These are phyloP conservation scores for Drosophila stalkeri DNA, from an alignment of 2,888 invertebrate species.

Conservation along the genomic window DNA sequence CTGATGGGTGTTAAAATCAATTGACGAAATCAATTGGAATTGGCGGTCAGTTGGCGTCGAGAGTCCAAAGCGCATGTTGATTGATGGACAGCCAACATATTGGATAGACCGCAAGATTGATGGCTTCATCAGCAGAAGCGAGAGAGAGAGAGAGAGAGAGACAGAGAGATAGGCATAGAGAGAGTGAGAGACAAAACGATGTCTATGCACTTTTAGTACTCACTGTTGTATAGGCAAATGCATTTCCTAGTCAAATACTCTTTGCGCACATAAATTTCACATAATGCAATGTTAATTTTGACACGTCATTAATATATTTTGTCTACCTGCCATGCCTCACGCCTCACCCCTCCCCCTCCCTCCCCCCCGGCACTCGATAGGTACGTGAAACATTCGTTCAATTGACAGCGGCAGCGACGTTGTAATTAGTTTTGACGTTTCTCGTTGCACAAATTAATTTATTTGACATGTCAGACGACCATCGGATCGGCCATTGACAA, in stretches of 20 bases:
- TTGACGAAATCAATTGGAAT: slow-evolving; percentile 84
- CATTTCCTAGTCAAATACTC: slow-evolving; percentile 32
- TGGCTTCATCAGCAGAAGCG: slow-evolving; percentile 42
- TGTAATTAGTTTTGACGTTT: slow-evolving; percentile 84
- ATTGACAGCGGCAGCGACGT: slow-evolving; percentile 72
- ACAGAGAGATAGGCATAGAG: background rate
- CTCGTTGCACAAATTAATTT: slow-evolving; percentile 84
- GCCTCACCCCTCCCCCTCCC: background rate
- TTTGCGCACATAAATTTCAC: slow-evolving; percentile 53
- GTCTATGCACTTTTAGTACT: slow-evolving; percentile 1
- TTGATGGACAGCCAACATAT: slow-evolving; percentile 83
- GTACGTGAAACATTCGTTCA: slow-evolving; percentile 45
- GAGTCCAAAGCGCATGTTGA: slow-evolving; percentile 65
- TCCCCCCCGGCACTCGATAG: background rate
- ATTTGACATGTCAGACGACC: slow-evolving; percentile 81
- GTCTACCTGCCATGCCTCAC: slow-evolving; percentile 50
- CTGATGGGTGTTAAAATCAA: slow-evolving; percentile 84
- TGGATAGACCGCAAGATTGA: slow-evolving; percentile 69
- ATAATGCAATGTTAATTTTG: slow-evolving; percentile 84
- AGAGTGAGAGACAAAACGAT: background rate
- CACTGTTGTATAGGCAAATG: slow-evolving; percentile 7
- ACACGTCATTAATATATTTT: slow-evolving; percentile 84
- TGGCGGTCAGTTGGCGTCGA: slow-evolving; percentile 71
- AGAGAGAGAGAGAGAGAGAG: background rate
- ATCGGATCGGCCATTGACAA: slow-evolving; percentile 63